These are phyloP conservation scores for Paracanthobrama guichenoti DNA, from an alignment of 2,113 vertebrate genomes.

Conservation along the genomic window DNA sequence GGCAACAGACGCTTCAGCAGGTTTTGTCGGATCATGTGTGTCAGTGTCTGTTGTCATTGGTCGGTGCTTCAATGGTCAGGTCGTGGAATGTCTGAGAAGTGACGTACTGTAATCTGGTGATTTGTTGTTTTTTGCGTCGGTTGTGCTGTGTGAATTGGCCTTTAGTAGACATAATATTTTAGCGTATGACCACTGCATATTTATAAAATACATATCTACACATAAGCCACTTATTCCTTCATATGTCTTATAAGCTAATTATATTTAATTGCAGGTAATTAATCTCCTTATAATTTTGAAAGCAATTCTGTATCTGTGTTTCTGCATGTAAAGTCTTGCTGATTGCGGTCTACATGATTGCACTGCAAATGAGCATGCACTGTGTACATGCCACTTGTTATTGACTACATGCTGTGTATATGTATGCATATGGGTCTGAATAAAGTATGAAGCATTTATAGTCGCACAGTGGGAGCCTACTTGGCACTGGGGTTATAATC, in stretches of 20 bases:
- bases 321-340: constrained; percentile 28
- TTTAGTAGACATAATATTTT: background rate
- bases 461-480: constrained; percentile 25
- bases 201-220: background rate
- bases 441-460: constrained; percentile 51
- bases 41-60: too few relatives aligned
- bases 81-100: too few relatives aligned
- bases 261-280: background rate
- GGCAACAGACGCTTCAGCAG: too few relatives aligned
- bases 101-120: too few relatives aligned
- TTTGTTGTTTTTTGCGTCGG: too few relatives aligned
- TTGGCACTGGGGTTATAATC: constrained; percentile 10
- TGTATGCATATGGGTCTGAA: constrained; percentile 35
- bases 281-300: background rate
- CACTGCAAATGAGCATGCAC: constrained; percentile 51
- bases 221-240: background rate
- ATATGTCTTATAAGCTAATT: background rate
- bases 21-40: too few relatives aligned
- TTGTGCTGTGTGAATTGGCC: too few relatives aligned
- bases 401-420: constrained; percentile 45
- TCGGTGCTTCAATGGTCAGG: too few relatives aligned
- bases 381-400: constrained; percentile 21
- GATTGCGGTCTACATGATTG: constrained; percentile 47
- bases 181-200: background rate
- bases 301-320: background rate